phyloP scores from a whole-genome alignment of 1,140 invertebrate species.

The Acromyrmex charruanus region DNA sequence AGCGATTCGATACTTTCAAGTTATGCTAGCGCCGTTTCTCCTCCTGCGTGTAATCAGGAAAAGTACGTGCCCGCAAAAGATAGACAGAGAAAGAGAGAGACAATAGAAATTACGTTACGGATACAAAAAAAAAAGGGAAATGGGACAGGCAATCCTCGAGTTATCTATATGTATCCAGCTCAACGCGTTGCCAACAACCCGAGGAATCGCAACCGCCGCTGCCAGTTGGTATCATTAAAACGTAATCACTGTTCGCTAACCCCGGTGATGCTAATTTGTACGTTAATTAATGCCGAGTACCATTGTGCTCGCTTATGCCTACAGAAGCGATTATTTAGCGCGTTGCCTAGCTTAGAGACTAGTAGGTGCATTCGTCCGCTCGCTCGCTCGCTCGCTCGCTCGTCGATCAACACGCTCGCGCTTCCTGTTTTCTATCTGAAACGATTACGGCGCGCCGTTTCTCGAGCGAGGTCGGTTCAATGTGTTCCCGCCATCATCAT shows the following conservation, averaged over 20 bases:
- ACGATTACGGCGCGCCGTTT: constrained; percentile 57
- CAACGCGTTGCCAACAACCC: constrained; percentile 73
- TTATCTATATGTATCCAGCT: constrained; percentile 32
- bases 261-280: constrained; percentile 84
- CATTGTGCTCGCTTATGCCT: constrained; percentile 79
- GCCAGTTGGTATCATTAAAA: constrained; percentile 83
- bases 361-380: constrained; percentile 39
- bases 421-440: constrained; percentile 59
- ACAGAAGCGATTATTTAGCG: constrained; percentile 71
- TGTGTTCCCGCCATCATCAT: constrained; percentile 57
- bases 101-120: not conserved
- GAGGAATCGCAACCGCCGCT: constrained; percentile 75
- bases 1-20: constrained; percentile 21
- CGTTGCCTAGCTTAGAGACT: constrained; percentile 58
- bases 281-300: constrained; percentile 85
- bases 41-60: constrained; percentile 45
- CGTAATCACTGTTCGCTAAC: constrained; percentile 83
- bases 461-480: constrained; percentile 63
- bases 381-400: constrained; percentile 46
- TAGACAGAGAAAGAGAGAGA: constrained; percentile 21
- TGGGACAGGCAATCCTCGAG: constrained; percentile 67
- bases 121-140: constrained; percentile 57
- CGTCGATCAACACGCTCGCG: constrained; percentile 59
- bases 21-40: not conserved
- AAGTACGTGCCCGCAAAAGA: constrained; percentile 32